Percentiles rank a stretch among this genome's conserved stretches.
Evolutionary conservation across 1,140 invertebrate genomes (phyloP).

Genomic region (Sesamia nonagrioides): DNA sequence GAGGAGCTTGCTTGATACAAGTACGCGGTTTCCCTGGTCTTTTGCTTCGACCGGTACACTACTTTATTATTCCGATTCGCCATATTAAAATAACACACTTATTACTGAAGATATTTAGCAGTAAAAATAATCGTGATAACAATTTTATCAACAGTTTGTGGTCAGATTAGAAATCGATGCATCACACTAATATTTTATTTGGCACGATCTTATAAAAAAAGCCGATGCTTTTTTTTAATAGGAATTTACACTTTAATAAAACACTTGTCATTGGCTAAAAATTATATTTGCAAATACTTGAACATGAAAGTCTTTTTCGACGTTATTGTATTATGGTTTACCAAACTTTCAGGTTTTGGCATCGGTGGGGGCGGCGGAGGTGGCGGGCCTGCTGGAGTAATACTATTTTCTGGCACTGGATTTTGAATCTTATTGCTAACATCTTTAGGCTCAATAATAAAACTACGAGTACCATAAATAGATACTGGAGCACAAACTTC

Average conservation of each 20-base stretch:
- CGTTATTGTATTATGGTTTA: conserved; percentile 64
- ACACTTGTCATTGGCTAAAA: not conserved
- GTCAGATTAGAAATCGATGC: no score
- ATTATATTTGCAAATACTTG: conserved; percentile 67
- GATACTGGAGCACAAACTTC: conserved; percentile 90
- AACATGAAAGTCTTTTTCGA: conserved; percentile 80
- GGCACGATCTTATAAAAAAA: not conserved
- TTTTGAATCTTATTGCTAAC: conserved; percentile 55
- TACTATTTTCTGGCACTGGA: conserved; percentile 56
- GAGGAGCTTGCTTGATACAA: no score
- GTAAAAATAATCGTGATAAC: no score
- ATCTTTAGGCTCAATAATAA: conserved; percentile 47
- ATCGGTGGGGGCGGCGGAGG: conserved; percentile 74
- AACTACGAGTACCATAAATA: conserved; percentile 87
- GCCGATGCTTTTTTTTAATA: not conserved
- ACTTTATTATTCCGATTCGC: no score
- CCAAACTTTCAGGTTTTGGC: conserved; percentile 59
- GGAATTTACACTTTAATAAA: not conserved
- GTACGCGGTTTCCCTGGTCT: no score
- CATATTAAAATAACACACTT: no score
- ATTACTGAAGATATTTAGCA: no score
- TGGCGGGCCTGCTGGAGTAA: conserved; percentile 35
- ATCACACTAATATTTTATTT: not conserved
- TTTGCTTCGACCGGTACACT: no score
- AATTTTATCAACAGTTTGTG: no score